A percentile compares a stretch with the other conserved stretches of the same genome.
Evolutionary conservation across 2,888 invertebrate species (phyloP).

Genomic region (Callinectes sapidus): DNA sequence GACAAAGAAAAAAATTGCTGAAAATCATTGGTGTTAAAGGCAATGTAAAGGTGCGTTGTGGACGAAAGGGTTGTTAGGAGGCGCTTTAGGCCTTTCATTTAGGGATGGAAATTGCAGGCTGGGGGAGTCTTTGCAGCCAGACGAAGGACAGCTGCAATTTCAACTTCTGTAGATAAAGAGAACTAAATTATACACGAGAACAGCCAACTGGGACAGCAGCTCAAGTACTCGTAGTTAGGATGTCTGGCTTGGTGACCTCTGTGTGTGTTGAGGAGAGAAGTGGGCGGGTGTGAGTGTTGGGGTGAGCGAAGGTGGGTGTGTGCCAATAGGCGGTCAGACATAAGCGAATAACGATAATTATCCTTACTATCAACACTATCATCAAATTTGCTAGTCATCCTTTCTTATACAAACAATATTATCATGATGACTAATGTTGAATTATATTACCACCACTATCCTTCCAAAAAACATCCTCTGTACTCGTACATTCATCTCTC

Average conservation of each 20-base stretch:
- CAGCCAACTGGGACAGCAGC: not conserved
- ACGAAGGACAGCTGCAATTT: conserved; percentile 24
- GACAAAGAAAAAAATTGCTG: conserved; percentile 19
- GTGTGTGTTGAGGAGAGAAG: not conserved
- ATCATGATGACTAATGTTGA: not conserved
- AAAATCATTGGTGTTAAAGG: not conserved
- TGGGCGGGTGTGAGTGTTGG: not conserved
- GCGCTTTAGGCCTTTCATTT: conserved; percentile 29
- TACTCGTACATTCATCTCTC: not conserved
- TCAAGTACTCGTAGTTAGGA: not conserved
- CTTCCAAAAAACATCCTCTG: not conserved
- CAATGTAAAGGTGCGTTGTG: not conserved
- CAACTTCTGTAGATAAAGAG: conserved; percentile 31
- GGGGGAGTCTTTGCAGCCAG: conserved; percentile 20
- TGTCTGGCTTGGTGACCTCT: not conserved
- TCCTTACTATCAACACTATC: not conserved
- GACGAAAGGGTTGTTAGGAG: conserved; percentile 13
- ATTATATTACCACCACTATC: not conserved
- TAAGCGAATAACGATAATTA: not conserved
- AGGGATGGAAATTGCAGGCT: conserved; percentile 26
- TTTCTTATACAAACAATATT: no score
- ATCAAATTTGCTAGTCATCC: no score
- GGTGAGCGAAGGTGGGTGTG: not conserved
- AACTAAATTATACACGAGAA: conserved; percentile 13
- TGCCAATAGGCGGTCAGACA: not conserved